Conservation (phyloP, 2,888 invertebrate genomes). For the Mesorhabditis belari region DNA sequence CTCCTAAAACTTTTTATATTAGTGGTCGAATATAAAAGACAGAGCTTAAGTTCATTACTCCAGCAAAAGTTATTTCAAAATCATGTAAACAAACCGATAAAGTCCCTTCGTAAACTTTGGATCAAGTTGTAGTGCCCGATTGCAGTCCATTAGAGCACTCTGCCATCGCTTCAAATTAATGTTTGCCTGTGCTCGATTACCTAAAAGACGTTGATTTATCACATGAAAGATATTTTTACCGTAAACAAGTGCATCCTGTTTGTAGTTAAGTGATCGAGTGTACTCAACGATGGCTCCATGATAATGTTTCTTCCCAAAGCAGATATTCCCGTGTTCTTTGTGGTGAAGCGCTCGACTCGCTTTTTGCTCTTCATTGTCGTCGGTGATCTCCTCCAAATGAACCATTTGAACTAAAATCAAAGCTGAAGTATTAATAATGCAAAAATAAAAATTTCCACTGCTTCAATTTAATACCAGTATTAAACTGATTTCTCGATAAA, state of each 20-base stretch:
- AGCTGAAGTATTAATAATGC: not conserved
- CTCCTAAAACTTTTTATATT: too few species aligned
- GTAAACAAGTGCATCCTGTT: not conserved
- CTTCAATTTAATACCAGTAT: too few species aligned
- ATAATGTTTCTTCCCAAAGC: not conserved
- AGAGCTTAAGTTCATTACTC: too few species aligned
- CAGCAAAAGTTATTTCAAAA: not conserved
- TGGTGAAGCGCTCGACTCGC: not conserved
- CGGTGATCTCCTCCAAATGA: not conserved
- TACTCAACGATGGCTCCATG: not conserved
- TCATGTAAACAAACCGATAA: not conserved
- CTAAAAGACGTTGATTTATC: not conserved
- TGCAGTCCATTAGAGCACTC: not conserved
- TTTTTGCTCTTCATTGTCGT: not conserved
- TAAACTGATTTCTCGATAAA: too few species aligned
- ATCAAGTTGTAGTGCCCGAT: not conserved
- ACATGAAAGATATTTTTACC: not conserved
- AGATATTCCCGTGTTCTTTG: not conserved
- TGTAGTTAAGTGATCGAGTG: not conserved
- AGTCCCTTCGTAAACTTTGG: not conserved
- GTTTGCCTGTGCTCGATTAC: not conserved
- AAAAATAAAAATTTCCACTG: too few species aligned
- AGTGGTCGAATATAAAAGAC: too few species aligned
- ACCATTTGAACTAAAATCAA: not conserved
- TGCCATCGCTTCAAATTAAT: not conserved